Evolutionary conservation across 2,113 vertebrate genomes (phyloP).

Genomic region (Salvator merianae): DNA sequence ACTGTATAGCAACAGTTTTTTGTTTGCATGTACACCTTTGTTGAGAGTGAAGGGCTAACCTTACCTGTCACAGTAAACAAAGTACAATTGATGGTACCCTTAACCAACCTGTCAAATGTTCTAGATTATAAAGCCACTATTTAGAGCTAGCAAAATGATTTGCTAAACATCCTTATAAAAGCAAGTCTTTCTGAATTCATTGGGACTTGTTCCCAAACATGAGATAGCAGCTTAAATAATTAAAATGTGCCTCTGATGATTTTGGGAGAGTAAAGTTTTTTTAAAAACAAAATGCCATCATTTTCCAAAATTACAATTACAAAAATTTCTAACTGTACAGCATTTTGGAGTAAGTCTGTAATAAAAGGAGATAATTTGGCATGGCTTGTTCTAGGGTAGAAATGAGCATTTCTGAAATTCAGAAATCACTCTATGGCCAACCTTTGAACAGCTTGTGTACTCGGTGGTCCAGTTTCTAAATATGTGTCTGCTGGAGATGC

Average conservation of each 20-base stretch:
- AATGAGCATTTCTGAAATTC: too few species aligned
- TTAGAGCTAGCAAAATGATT: not conserved
- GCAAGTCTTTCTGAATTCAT: not conserved
- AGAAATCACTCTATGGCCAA: not conserved
- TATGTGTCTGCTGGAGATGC: not conserved
- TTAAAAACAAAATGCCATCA: not conserved
- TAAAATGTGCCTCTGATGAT: not conserved
- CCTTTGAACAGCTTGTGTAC: not conserved
- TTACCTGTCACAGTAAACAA: constrained; percentile 24
- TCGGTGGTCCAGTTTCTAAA: not conserved
- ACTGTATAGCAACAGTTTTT: constrained; percentile 27
- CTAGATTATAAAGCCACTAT: not conserved
- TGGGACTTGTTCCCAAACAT: not conserved
- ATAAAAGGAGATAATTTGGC: not conserved
- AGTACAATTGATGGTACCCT: not conserved
- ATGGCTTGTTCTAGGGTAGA: not conserved
- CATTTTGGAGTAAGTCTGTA: not conserved
- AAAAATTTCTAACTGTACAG: not conserved
- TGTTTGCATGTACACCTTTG: not conserved
- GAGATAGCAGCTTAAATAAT: not conserved
- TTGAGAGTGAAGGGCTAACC: constrained; percentile 12
- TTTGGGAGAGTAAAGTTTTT: not conserved
- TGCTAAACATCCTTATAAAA: not conserved
- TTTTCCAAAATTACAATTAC: not conserved
- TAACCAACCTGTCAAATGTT: too few species aligned